Base-by-base conservation (phyloP, 2,888 invertebrate genomes). In the Mycogona germanica region DNA sequence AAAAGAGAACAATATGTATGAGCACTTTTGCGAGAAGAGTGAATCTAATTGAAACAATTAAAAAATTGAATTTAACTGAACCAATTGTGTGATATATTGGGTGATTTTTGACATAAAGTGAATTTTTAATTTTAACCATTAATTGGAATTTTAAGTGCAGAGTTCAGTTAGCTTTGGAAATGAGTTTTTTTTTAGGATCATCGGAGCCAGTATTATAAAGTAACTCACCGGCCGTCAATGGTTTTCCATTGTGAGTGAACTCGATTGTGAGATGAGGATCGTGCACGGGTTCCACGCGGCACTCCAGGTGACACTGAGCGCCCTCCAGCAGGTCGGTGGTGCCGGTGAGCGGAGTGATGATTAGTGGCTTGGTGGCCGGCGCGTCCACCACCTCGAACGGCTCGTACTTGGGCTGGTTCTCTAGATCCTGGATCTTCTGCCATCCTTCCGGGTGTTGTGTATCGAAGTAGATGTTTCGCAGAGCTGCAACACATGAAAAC, bases 361-460 rank as follows among this genome's bases (percentile, higher is more conserved):
- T 88, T 66, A 82, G 78, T 6, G 92, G 91, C 57, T 87, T 80
- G 58, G 79, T 81, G 55, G 83, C 77, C 55, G 80, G 80, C 26
- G 83, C 81, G 68, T 89, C 64, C 12, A 61, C 62, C 6, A 88
- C 76, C 73, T 88, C 88, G 55, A 84, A 74, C 60, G 85, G 79
- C 3, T 83, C 77, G 57, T 81, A 82, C 64, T 80, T 82, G 21
- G 84, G 84, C 73, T 87, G 86, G n/a, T 88, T 81, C 74, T 93
- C 93, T 38, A 93, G 74, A 68, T 86, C 85, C 62, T 84, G 81
- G 60, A 89, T 92, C 73, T 87, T 92, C 66, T 84, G 92, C 65
- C 87, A 77, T 53, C 87, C 91, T 73, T 89, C 87, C 14, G 92
- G 92, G 75, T 93, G 89, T 67, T 92, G 89, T 26, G 88, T 87